Percentiles rank a stretch among this genome's conserved stretches.
These are phyloP conservation scores for Fistularia commersonii DNA, from an alignment of 2,797 vertebrate genomes.

Conservation along the genomic window DNA sequence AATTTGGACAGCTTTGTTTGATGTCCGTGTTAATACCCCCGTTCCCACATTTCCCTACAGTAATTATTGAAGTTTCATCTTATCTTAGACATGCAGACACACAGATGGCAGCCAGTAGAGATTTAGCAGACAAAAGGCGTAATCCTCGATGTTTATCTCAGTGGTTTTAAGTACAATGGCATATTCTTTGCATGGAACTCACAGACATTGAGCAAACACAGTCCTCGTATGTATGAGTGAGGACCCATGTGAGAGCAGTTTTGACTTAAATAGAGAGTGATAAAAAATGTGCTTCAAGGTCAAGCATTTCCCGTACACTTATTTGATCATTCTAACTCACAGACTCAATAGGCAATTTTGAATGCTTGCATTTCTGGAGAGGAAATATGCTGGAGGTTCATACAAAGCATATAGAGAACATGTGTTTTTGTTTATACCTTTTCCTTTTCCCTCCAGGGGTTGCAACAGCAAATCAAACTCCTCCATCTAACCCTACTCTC, in stretches of 20 bases:
- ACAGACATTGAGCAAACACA: slow-evolving; percentile 11
- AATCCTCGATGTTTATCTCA: slow-evolving; percentile 52
- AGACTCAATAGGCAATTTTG: background rate
- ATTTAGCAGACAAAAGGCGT: slow-evolving; percentile 44
- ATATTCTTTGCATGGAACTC: slow-evolving; percentile 25
- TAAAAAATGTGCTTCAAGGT: slow-evolving; percentile 2
- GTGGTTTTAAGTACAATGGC: slow-evolving; percentile 25
- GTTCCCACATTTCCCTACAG: slow-evolving; percentile 36
- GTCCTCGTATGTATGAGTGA: slow-evolving; percentile 13
- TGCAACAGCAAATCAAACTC: too few relatives aligned
- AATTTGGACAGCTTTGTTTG: slow-evolving; percentile 35
- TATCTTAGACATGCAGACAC: slow-evolving; percentile 37
- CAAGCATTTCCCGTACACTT: background rate
- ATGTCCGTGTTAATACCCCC: slow-evolving; percentile 40
- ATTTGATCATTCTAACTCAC: background rate
- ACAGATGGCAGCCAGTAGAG: slow-evolving; percentile 39
- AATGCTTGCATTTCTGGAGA: background rate
- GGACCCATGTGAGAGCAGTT: background rate
- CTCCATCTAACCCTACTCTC: too few relatives aligned
- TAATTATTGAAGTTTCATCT: slow-evolving; percentile 51
- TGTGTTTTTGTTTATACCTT: background rate
- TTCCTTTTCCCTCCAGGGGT: too few relatives aligned
- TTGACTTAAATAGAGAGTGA: background rate
- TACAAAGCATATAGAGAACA: background rate
- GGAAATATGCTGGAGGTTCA: background rate